These are phyloP conservation scores for Philaethria dido DNA, from an alignment of 2,888 invertebrate genomes.

Conservation along the genomic window DNA sequence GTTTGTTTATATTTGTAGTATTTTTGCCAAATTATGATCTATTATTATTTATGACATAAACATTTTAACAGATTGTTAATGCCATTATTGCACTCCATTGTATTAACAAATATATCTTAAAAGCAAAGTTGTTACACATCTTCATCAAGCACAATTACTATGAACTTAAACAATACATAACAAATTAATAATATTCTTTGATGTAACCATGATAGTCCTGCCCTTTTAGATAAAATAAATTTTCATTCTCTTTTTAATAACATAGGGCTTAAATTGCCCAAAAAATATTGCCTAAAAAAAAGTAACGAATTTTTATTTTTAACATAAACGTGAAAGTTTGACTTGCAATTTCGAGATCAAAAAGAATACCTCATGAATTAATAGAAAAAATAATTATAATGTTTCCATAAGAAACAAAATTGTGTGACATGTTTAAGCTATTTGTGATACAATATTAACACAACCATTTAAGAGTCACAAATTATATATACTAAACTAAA, in stretches of 20 bases:
- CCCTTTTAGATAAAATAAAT: not conserved
- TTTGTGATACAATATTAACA: not conserved
- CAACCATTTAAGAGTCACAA: not conserved
- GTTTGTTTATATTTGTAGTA: too few relatives aligned
- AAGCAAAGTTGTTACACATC: not conserved
- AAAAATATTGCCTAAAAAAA: too few relatives aligned
- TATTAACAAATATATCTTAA: not conserved
- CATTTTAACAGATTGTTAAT: too few relatives aligned
- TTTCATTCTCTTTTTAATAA: not conserved
- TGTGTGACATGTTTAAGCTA: not conserved
- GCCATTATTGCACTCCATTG: too few relatives aligned
- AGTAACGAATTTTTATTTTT: too few relatives aligned
- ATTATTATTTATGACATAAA: too few relatives aligned
- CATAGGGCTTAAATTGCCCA: too few relatives aligned
- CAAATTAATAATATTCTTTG: not conserved
- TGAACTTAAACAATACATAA: not conserved
- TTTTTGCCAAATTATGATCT: too few relatives aligned
- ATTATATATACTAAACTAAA: not conserved
- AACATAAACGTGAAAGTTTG: not conserved
- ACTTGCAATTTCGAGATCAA: not conserved
- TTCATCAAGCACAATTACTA: not conserved
- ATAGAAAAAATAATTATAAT: not conserved
- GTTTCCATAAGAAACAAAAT: not conserved
- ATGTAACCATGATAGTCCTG: not conserved
- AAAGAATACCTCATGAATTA: not conserved